These are phyloP conservation scores for Ptycholaimellus sp. DNA, from an alignment of 2,888 invertebrate species.

Conservation along the genomic window DNA sequence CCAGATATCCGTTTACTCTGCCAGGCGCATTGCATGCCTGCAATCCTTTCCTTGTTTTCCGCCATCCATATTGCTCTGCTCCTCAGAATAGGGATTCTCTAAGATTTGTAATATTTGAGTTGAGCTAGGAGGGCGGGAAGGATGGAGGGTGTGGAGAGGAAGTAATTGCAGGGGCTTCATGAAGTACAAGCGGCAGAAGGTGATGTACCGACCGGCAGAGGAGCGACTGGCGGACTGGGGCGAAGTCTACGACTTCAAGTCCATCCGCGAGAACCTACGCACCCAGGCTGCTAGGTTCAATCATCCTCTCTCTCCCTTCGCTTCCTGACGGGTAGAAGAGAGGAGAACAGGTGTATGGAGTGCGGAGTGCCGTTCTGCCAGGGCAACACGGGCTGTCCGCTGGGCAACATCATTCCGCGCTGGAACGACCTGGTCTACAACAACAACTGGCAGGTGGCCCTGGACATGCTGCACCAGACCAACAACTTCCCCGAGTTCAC, in stretches of 20 bases:
- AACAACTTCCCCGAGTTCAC: conserved; percentile 65
- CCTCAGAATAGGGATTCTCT: too few species aligned
- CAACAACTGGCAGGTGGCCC: conserved; percentile 44
- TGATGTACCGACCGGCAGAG: conserved; percentile 57
- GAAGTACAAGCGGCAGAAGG: conserved; percentile 70
- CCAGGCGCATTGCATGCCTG: background rate
- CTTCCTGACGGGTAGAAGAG: too few species aligned
- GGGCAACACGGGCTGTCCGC: conserved; percentile 73
- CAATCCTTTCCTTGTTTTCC: background rate
- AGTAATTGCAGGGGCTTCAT: conserved; percentile 54
- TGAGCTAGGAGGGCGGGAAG: background rate
- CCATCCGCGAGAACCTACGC: conserved; percentile 55
- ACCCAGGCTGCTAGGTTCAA: conserved; percentile 56
- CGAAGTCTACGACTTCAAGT: conserved; percentile 68
- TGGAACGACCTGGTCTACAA: conserved; percentile 89
- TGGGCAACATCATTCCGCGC: conserved; percentile 93
- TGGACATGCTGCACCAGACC: conserved; percentile 73
- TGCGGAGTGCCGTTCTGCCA: conserved; percentile 98
- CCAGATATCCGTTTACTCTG: background rate
- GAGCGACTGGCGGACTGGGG: conserved; percentile 78
- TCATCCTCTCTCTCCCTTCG: too few species aligned
- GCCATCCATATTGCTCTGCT: too few species aligned
- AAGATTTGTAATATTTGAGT: background rate
- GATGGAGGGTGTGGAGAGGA: background rate
- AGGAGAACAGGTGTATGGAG: conserved; percentile 83